Conservation (phyloP, 2,888 invertebrate genomes). For the Tenthredo distinguenda region DNA sequence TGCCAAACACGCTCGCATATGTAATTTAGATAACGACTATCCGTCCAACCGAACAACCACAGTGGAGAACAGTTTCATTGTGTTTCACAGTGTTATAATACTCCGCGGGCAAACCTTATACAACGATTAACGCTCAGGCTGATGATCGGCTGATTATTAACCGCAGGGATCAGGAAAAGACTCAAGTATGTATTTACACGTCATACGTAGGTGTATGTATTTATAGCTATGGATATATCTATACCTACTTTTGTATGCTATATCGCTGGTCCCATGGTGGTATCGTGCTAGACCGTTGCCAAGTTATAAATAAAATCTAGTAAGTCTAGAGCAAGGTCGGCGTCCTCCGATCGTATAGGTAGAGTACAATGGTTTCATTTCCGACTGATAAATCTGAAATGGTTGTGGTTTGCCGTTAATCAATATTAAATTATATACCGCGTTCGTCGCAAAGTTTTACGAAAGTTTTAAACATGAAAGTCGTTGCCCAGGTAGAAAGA, state of each 20-base stretch:
- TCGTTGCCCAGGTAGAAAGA: not conserved
- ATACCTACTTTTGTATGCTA: not conserved
- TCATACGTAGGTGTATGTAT: not conserved
- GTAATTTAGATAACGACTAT: conserved; percentile 27
- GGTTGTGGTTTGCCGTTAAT: not conserved
- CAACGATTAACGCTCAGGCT: not conserved
- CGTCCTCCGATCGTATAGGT: conserved; percentile 8
- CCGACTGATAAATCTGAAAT: not conserved
- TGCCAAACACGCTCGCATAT: not conserved
- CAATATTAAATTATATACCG: not conserved
- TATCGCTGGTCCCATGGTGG: not conserved
- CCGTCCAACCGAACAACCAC: not conserved
- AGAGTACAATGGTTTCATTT: not conserved
- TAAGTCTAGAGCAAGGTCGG: conserved; percentile 21
- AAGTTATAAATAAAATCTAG: conserved; percentile 40
- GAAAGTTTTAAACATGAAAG: conserved; percentile 37
- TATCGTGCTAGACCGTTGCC: conserved; percentile 9
- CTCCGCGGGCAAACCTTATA: not conserved
- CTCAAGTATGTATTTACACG: conserved; percentile 23
- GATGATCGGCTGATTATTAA: not conserved
- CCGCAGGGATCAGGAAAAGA: conserved; percentile 19
- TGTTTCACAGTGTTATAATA: conserved; percentile 36
- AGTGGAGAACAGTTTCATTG: conserved; percentile 18
- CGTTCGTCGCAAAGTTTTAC: not conserved
- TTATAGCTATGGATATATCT: not conserved